phyloP scores from a whole-genome alignment of 2,113 vertebrate genomes.

The Delphinus delphis region DNA sequence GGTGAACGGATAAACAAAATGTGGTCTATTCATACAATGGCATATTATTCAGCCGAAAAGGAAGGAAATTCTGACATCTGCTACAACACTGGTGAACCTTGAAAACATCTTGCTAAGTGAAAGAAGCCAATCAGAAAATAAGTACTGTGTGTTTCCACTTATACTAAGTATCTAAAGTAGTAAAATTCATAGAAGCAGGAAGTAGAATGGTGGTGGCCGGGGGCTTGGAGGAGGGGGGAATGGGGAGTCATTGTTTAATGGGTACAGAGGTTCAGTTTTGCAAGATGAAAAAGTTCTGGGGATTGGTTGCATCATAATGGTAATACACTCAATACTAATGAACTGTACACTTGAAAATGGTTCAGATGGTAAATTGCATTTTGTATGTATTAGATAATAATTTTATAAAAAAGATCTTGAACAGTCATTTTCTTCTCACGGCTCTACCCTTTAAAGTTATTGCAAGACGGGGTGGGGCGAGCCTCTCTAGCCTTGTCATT shows the following conservation, averaged over 20 bases:
- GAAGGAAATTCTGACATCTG: neutral
- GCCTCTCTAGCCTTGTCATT: rapidly evolving
- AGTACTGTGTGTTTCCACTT: neutral
- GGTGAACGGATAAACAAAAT: neutral
- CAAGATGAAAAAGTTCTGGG: neutral
- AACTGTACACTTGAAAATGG: neutral
- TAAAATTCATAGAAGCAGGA: neutral
- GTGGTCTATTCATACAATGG: neutral
- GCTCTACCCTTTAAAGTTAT: neutral
- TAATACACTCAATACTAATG: neutral
- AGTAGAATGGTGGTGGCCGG: neutral
- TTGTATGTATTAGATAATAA: neutral
- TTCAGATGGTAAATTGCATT: neutral
- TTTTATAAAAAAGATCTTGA: neutral
- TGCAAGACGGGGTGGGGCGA: rapidly evolving
- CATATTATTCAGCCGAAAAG: neutral
- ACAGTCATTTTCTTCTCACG: neutral
- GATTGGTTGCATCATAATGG: neutral
- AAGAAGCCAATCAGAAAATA: neutral
- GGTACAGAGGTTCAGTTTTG: neutral
- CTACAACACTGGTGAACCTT: neutral
- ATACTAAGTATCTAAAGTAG: neutral
- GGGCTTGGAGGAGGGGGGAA: too few species aligned
- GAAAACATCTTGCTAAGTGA: neutral
- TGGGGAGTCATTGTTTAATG: too few species aligned